Evolutionary conservation across 1,140 invertebrate genomes (phyloP), one percentile per base, ranked within the genome.

Genomic region (Aphidius ervi): DNA sequence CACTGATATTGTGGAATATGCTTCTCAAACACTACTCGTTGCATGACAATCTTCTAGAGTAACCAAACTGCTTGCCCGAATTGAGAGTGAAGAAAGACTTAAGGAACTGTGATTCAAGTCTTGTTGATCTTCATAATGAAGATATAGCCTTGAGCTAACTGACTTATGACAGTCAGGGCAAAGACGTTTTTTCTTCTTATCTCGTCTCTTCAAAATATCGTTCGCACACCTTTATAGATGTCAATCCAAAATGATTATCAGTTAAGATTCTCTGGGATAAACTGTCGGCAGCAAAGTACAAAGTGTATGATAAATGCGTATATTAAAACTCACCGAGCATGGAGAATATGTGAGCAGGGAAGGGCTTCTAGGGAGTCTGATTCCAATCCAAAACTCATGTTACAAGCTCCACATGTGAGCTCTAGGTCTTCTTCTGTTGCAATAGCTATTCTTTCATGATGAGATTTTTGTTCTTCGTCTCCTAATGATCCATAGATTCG

Each of bases 341-440:
- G 91, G 42, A 93, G 82, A 67, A 93, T 92, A 72, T 93, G 91
- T 2, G 89, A 87, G 76, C 91, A 93, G 5, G 91, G 90, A 59
- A 93, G 74, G 10, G 90, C 88, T 65, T 92, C 91, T 8, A 93
- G 77, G 23, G 83, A 85, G 71, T 88, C 87, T 9, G 86, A 82
- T 68, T 90, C 87, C 5, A 88, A 76, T 0, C 90, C 90, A 68
- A 91, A 87, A 5, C 88, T 83, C 64, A 88, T 83, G 43, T 86
- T 85, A 67, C 91, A 93, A 1, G 87, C 85, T 7, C 88, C 90
- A 71, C 91, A 93, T 45, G 86, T 83, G 5, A 92, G 78, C 65
- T 88, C 87, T 54, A 92, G 78, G 56, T 89, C 88, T 63, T 87
- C 87, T 61, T 90, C 87, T 39, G 88, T 80, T 58, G 84, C 81